These are phyloP conservation scores for Agrotis puta DNA, from an alignment of 2,888 invertebrate genomes.

Conservation along the genomic window DNA sequence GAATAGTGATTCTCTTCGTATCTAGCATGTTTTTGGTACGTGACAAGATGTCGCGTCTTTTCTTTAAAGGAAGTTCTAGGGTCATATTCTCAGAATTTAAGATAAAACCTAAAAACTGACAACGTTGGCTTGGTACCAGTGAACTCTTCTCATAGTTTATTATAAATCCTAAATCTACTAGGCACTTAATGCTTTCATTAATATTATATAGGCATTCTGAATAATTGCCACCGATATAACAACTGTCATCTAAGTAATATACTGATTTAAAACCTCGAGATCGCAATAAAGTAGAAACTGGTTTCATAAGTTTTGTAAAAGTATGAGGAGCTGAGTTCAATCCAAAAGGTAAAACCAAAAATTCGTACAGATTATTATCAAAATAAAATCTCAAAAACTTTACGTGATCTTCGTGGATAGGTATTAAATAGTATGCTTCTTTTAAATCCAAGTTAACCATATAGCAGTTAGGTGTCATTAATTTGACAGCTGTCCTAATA, in stretches of 20 bases:
- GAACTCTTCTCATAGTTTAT: slow-evolving; percentile 21
- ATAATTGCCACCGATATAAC: no score
- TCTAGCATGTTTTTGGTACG: not conserved
- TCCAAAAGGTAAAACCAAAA: slow-evolving; percentile 2
- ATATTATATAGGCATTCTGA: no score
- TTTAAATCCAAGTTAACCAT: not conserved
- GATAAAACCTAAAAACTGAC: slow-evolving; percentile 22
- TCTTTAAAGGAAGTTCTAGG: not conserved
- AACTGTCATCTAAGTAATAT: no score
- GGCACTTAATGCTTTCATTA: no score
- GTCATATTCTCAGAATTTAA: not conserved
- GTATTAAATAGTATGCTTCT: not conserved
- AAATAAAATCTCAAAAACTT: slow-evolving; percentile 7
- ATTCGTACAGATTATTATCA: slow-evolving; percentile 1
- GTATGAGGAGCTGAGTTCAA: slow-evolving; percentile 1
- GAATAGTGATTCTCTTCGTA: slow-evolving; percentile 2
- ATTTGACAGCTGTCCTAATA: slow-evolving; percentile 2
- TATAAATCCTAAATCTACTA: slow-evolving; percentile 6
- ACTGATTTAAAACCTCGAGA: no score
- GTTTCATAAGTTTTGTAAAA: slow-evolving; percentile 1
- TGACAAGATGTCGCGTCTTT: slow-evolving; percentile 8
- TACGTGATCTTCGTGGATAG: slow-evolving; percentile 2
- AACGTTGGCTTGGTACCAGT: slow-evolving; percentile 7
- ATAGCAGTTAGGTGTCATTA: not conserved
- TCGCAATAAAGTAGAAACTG: not conserved